Evolutionary conservation across 2,888 invertebrate species (phyloP), one percentile per base, ranked within the genome.

Genomic region (Ferrisia virgata): DNA sequence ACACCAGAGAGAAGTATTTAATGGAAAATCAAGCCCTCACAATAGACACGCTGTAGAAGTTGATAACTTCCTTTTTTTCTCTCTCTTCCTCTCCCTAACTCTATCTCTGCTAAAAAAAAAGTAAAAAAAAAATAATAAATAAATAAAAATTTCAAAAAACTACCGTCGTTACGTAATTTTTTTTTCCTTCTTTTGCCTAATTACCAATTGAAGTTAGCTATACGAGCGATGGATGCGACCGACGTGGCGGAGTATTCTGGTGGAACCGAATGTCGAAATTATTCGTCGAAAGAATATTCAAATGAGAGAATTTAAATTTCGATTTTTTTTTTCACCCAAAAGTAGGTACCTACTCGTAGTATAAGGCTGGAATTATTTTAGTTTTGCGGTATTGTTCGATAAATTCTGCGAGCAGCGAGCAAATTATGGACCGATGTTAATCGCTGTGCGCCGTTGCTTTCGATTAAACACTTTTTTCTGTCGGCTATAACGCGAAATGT

Each of bases 1-100:
- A 83, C 43, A 72, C 28, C 28, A n/a, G 28, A 11, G 81, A 58
- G 53, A 83, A 76, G 83, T 43, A 76, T 83, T 83, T 83, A 83
- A 83, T 76, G 40, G 72, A 72, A 47, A 76, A 83, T 83, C 72
- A 43, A 82, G 39, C 83, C 36, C 76, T 64, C 64, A 64, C 64
- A 64, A 64, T 64, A 28, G 64, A 64, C 13, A 64, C 64, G 28
- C 28, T 13, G 64, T 25, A 28, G 28, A 64, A 64, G 64, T 64
- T 64, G 64, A 64, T 64, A 64, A 64, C 64, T 64, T 64, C 64
- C 64, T 25, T 64, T 18, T 58, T 25, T 28, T 53, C 22, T 53
- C 22, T 53, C 22, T 8, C n/a, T n/a, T n/a, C n/a, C n/a, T n/a
- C n/a, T n/a, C n/a, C n/a, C n/a, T n/a, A n/a, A n/a, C n/a, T n/a